Evolutionary conservation across 2,797 vertebrate genomes (phyloP).

Genomic region (Sebastes paucispinis): DNA sequence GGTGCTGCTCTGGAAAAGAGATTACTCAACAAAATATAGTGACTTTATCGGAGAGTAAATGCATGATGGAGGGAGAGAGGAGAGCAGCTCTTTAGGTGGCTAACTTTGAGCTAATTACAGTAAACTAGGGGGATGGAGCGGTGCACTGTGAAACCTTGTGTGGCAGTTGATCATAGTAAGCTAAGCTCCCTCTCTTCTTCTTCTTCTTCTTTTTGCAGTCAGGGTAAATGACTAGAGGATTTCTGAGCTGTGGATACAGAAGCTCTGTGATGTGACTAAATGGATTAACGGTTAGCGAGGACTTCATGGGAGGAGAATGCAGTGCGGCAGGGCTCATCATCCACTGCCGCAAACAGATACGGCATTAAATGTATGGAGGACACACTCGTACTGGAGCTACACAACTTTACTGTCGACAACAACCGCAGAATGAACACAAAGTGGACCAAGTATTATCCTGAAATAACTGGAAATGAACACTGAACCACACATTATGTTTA

Average conservation of each 20-base stretch:
- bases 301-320: conserved; percentile 58
- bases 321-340: conserved; percentile 23
- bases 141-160: conserved; percentile 69
- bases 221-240: conserved; percentile 73
- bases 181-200: conserved; percentile 57
- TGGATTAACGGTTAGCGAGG: conserved; percentile 70
- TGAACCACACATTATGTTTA: not conserved
- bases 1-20: conserved; percentile 1
- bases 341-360: conserved; percentile 7
- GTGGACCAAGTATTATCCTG: not conserved
- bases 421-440: not conserved
- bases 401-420: not conserved
- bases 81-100: conserved; percentile 13
- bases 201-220: conserved; percentile 29
- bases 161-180: conserved; percentile 71
- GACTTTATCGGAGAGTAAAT: not conserved
- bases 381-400: not conserved
- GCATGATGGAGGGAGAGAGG: conserved; percentile 19
- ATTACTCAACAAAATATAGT: conserved; percentile 2
- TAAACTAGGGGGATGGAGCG: conserved; percentile 42
- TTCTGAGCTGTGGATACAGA: conserved; percentile 69
- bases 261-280: conserved; percentile 77
- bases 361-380: not conserved
- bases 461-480: not conserved
- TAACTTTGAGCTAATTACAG: conserved; percentile 62